Evolutionary conservation across 1,140 invertebrate genomes (phyloP).

Genomic region (Carcinoscorpius rotundicauda): DNA sequence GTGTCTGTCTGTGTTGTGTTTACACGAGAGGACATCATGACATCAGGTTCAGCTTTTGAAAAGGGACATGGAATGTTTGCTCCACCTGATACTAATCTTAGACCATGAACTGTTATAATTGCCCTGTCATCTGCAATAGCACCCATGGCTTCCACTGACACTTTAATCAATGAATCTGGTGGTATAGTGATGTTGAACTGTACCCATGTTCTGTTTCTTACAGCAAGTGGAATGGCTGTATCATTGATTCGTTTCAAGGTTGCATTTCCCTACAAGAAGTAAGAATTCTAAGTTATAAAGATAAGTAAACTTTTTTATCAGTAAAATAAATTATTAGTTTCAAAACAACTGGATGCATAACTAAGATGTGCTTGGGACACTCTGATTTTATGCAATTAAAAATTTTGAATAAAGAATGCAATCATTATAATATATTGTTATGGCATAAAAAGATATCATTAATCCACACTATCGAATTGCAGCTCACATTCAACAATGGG

Average conservation of each 20-base stretch:
- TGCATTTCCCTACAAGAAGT: conserved; percentile 10
- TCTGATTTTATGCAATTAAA: no score
- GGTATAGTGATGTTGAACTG: conserved; percentile 24
- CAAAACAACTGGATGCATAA: no score
- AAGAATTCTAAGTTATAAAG: no score
- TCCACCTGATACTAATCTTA: conserved; percentile 19
- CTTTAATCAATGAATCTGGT: conserved; percentile 15
- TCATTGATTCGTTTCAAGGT: conserved; percentile 12
- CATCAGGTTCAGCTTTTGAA: conserved; percentile 10
- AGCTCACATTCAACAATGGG: no score
- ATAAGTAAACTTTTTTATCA: no score
- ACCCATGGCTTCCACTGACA: conserved; percentile 14
- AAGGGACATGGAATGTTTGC: conserved; percentile 23
- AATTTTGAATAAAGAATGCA: no score
- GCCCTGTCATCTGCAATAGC: conserved; percentile 17
- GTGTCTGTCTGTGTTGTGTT: conserved; percentile 20
- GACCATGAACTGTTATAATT: conserved; percentile 20
- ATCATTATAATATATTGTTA: no score
- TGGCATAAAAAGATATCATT: no score
- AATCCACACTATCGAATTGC: no score
- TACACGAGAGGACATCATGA: conserved; percentile 16
- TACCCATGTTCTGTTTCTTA: conserved; percentile 16
- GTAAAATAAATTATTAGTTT: no score
- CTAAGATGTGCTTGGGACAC: no score
- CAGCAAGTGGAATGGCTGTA: conserved; percentile 12